Conservation (phyloP, 2,888 invertebrate species). For the Volucella zonaria region DNA sequence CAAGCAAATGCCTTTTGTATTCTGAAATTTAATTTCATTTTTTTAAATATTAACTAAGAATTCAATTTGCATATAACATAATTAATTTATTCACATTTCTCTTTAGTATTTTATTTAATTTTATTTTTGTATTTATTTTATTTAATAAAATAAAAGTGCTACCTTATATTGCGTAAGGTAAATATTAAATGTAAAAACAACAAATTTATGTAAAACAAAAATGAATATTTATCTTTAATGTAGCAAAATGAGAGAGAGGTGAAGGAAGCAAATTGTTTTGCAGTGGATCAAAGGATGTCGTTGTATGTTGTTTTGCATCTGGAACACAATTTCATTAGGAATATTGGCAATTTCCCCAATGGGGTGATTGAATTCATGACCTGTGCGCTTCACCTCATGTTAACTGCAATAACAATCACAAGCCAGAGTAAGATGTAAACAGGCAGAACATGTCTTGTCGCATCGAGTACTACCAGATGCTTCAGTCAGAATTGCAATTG, state of each 20-base stretch:
- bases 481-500: slow-evolving; percentile 47
- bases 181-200: no score
- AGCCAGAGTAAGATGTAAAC: slow-evolving; percentile 54
- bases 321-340: slow-evolving; percentile 51
- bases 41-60: no score
- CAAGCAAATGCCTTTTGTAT: no score
- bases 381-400: slow-evolving; percentile 65
- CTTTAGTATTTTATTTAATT: no score
- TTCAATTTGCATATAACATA: no score
- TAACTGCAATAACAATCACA: slow-evolving; percentile 67
- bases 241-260: not conserved
- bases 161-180: no score
- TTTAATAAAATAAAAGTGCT: no score
- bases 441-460: slow-evolving; percentile 53
- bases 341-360: slow-evolving; percentile 52
- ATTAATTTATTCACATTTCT: no score
- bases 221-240: slow-evolving; percentile 21
- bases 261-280: slow-evolving; percentile 7
- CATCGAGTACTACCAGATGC: slow-evolving; percentile 33
- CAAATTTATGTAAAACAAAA: not conserved
- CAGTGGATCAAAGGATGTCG: slow-evolving; percentile 5
- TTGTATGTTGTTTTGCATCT: slow-evolving; percentile 7
- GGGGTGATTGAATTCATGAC: slow-evolving; percentile 63
- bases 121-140: no score
- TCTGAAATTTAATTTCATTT: no score